These are phyloP conservation scores for Trachelipus rathkii DNA, from an alignment of 1,140 invertebrate species.

Conservation along the genomic window DNA sequence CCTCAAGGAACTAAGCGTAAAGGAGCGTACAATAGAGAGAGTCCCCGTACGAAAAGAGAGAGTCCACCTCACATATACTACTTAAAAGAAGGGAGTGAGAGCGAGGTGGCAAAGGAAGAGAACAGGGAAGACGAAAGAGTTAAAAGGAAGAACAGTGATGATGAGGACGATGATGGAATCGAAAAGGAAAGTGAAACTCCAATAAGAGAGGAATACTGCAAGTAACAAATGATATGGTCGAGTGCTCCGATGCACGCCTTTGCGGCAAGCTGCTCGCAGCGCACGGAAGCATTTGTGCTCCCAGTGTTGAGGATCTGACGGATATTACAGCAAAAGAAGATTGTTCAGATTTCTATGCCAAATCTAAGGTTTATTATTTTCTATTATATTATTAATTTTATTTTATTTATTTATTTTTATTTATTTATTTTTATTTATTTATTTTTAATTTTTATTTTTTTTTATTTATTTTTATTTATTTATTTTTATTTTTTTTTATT, in stretches of 20 bases:
- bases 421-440: too few relatives aligned
- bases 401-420: too few relatives aligned
- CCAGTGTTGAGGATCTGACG: conserved; percentile 34
- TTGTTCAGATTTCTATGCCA: background rate
- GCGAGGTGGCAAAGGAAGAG: background rate
- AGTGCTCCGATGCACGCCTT: conserved; percentile 28
- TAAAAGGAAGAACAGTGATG: background rate
- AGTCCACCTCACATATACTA: background rate
- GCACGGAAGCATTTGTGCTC: conserved; percentile 37
- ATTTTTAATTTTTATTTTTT: too few relatives aligned
- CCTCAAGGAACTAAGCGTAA: background rate
- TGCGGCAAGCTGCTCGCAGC: conserved; percentile 32
- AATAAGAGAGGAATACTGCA: conserved; percentile 18
- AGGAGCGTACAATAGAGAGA: background rate
- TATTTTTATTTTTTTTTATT: too few relatives aligned
- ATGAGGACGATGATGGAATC: background rate
- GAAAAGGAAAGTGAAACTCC: conserved; percentile 10
- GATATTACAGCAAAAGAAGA: conserved; percentile 30
- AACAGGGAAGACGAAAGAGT: background rate
- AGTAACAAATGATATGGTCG: conserved; percentile 6
- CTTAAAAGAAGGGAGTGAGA: background rate
- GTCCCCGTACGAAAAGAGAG: background rate
- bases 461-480: too few relatives aligned
- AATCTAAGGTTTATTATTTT: background rate
- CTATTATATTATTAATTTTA: too few relatives aligned